phyloP scores from a whole-genome alignment of 2,113 vertebrate species.

The Sylvilagus bachmani region DNA sequence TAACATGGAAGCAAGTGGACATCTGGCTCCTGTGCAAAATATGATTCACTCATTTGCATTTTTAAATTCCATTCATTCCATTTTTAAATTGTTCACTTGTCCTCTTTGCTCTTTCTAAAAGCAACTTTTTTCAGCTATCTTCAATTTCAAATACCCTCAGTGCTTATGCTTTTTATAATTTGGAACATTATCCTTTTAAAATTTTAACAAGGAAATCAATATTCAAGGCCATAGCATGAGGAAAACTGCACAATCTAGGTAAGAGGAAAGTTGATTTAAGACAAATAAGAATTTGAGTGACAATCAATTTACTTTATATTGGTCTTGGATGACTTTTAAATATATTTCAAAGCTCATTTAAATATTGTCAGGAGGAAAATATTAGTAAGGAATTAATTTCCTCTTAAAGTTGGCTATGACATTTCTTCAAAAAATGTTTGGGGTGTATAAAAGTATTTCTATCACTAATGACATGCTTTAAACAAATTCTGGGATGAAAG shows the following conservation, averaged over 20 bases:
- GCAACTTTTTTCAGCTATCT: constrained; percentile 54
- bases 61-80: constrained; percentile 83
- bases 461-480: background rate
- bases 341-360: background rate
- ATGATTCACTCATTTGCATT: constrained; percentile 81
- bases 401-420: background rate
- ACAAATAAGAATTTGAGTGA: background rate
- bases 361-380: constrained; percentile 9
- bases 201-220: constrained; percentile 50
- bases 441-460: background rate
- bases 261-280: constrained; percentile 1
- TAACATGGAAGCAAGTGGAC: constrained; percentile 80
- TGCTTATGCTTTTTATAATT: constrained; percentile 39
- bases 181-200: constrained; percentile 12
- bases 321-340: background rate
- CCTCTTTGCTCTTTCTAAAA: constrained; percentile 80
- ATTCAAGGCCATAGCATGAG: constrained; percentile 1
- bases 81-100: constrained; percentile 81
- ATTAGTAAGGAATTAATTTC: constrained; percentile 23
- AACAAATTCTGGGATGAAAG: constrained; percentile 6
- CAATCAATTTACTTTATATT: background rate
- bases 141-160: constrained; percentile 52
- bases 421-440: constrained; percentile 26
- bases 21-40: constrained; percentile 82
- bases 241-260: constrained; percentile 9